These are phyloP conservation scores for Parascotia fuliginaria DNA, from an alignment of 2,888 invertebrate species.

Conservation along the genomic window DNA sequence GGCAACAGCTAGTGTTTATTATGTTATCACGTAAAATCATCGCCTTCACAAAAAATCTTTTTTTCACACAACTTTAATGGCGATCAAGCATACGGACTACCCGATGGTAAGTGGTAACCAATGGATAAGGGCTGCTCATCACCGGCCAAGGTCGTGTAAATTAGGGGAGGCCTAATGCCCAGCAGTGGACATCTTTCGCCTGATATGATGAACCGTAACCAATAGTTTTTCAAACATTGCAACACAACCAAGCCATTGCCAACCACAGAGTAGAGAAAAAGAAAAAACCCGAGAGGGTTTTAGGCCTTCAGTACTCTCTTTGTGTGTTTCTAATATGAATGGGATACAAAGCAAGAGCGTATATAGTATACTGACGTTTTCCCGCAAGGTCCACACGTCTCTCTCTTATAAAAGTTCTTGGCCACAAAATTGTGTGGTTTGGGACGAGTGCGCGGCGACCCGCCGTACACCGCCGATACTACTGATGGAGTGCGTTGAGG, in stretches of 20 bases:
- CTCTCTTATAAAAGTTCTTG: slow-evolving; percentile 92
- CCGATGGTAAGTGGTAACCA: neutral
- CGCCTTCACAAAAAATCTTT: too few species aligned
- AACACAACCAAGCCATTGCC: neutral
- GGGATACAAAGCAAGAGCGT: neutral
- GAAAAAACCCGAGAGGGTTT: too few species aligned
- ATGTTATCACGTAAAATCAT: too few species aligned
- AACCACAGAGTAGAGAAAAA: too few species aligned
- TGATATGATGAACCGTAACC: too few species aligned
- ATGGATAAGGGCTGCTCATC: too few species aligned
- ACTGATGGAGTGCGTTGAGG: slow-evolving; percentile 74
- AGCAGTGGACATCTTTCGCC: too few species aligned
- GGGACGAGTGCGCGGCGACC: slow-evolving; percentile 68
- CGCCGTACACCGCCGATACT: slow-evolving; percentile 67
- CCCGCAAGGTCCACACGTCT: slow-evolving; percentile 91
- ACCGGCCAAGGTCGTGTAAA: too few species aligned
- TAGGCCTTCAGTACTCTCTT: neutral
- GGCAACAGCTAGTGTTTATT: too few species aligned
- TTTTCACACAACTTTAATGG: too few species aligned
- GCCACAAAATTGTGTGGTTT: slow-evolving; percentile 89
- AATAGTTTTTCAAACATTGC: neutral
- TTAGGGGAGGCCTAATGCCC: too few species aligned
- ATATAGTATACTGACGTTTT: slow-evolving; percentile 82
- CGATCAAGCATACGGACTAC: neutral
- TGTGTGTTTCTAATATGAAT: neutral